A percentile compares a stretch with the other conserved stretches of the same genome.
Conservation (phyloP, 1,140 invertebrate species). For the Diprion similis region DNA sequence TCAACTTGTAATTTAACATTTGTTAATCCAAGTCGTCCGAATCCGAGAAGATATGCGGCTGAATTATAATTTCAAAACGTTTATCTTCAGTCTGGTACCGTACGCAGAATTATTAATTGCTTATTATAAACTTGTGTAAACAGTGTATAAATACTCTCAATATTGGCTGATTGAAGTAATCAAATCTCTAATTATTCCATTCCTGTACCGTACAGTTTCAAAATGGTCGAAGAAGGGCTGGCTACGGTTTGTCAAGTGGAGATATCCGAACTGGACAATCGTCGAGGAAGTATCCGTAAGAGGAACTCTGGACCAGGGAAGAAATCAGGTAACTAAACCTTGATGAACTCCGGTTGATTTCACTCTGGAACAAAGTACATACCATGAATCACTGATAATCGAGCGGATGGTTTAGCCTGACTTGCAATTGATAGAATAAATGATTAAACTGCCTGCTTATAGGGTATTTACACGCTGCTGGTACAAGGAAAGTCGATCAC, state of each 20-base stretch:
- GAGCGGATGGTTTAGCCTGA: background rate
- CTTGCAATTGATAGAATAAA: background rate
- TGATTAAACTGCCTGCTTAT: background rate
- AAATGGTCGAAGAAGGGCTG: constrained; percentile 48
- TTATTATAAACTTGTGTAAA: background rate
- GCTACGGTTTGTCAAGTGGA: constrained; percentile 54
- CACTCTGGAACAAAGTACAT: background rate
- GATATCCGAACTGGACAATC: constrained; percentile 47
- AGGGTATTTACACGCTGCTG: constrained; percentile 56
- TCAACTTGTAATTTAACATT: too few relatives aligned
- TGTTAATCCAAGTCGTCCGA: background rate
- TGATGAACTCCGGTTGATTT: background rate
- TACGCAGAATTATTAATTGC: too few relatives aligned
- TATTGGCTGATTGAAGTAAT: background rate
- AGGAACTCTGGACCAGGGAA: constrained; percentile 53
- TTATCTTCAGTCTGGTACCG: too few relatives aligned
- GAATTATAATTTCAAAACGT: background rate
- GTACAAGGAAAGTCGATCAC: constrained; percentile 46
- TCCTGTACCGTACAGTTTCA: constrained; percentile 28
- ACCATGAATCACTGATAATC: background rate
- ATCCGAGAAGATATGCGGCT: background rate
- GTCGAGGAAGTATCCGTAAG: constrained; percentile 48
- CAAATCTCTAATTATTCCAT: background rate
- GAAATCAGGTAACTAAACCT: constrained; percentile 47
- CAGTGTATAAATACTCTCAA: background rate